Conservation (phyloP, 2,888 invertebrate species). For the Lymantria monacha region DNA sequence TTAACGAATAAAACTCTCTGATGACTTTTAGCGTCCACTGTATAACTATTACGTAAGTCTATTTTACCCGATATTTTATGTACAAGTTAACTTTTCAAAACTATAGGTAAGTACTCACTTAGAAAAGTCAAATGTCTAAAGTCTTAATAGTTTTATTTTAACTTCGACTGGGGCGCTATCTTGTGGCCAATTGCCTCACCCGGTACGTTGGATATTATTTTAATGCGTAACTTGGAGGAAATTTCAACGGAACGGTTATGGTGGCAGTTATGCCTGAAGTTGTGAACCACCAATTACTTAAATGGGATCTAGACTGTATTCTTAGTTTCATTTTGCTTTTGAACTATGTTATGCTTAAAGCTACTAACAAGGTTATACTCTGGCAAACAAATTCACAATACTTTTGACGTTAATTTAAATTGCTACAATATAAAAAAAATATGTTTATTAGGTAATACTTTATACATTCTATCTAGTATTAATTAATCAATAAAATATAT, state of each 20-base stretch:
- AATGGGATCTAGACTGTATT: slow-evolving; percentile 50
- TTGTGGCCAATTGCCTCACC: slow-evolving; percentile 67
- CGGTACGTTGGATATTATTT: slow-evolving; percentile 54
- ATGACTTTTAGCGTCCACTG: too few relatives aligned
- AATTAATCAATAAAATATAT: too few relatives aligned
- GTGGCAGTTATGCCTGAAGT: slow-evolving; percentile 57
- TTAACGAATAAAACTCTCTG: too few relatives aligned
- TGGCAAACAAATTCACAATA: too few relatives aligned
- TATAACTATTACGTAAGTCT: too few relatives aligned
- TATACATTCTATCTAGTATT: too few relatives aligned
- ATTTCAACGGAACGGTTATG: slow-evolving; percentile 58
- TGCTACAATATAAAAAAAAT: too few relatives aligned
- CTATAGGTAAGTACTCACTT: slow-evolving; percentile 31
- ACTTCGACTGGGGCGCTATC: slow-evolving; percentile 59
- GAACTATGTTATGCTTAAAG: slow-evolving; percentile 15
- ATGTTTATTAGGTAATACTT: too few relatives aligned
- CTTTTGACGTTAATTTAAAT: too few relatives aligned
- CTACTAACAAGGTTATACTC: too few relatives aligned
- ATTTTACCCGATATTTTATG: too few relatives aligned
- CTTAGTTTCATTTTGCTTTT: slow-evolving; percentile 48
- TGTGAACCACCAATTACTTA: slow-evolving; percentile 63
- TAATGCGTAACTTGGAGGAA: slow-evolving; percentile 61
- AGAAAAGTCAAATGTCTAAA: slow-evolving; percentile 51
- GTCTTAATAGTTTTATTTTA: slow-evolving; percentile 62
- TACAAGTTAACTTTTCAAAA: slow-evolving; percentile 3